Conservation (phyloP, 2,797 vertebrate genomes). For the Sylvilagus floridanus region DNA sequence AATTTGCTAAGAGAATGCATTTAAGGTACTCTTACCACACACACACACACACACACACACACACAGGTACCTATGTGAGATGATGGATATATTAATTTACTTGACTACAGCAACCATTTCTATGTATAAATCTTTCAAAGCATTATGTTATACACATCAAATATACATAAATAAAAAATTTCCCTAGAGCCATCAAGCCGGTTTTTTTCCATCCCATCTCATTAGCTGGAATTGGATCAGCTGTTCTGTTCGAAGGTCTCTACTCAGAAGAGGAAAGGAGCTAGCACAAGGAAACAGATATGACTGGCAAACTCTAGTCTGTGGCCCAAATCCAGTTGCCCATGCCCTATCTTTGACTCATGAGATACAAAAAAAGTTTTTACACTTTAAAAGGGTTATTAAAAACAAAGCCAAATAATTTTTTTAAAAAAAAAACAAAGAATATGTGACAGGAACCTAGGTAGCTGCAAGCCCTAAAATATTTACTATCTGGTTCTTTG, state of each 20-base stretch:
- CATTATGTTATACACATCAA: no score
- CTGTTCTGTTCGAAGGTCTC: not conserved
- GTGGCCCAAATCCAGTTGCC: not conserved
- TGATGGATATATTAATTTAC: no score
- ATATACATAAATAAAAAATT: not conserved
- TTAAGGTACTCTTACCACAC: no score
- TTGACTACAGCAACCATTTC: no score
- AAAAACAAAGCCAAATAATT: not conserved
- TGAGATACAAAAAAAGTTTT: slow-evolving; percentile 1
- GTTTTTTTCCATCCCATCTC: not conserved
- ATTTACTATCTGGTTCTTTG: not conserved
- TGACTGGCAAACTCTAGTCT: not conserved
- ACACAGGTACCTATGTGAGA: not conserved
- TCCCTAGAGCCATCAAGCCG: not conserved
- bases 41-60: not conserved
- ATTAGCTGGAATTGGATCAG: not conserved
- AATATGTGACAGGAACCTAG: not conserved
- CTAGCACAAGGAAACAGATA: not conserved
- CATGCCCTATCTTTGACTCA: not conserved
- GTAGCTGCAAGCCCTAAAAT: not conserved
- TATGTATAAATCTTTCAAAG: no score
- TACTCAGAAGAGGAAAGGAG: not conserved
- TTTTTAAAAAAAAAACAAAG: not conserved
- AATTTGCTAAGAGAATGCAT: no score
- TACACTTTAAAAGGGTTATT: not conserved